Evolutionary conservation across 2,888 invertebrate genomes (phyloP), one percentile per base, ranked within the genome.

Genomic region (Eristalinus aeneus): DNA sequence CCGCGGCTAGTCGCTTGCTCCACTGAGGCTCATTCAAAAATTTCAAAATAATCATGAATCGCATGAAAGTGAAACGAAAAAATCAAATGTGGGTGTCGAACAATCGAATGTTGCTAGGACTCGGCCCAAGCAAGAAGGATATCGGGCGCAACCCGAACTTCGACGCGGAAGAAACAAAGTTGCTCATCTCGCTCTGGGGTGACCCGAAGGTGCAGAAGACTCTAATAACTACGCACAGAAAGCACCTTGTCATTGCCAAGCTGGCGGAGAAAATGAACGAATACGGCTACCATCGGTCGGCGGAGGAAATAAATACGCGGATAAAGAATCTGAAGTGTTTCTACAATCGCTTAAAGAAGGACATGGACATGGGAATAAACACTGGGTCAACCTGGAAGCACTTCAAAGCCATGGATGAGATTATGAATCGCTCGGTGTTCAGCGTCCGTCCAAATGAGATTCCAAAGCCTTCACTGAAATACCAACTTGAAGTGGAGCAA

Each of bases 281-380:
- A 88, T 93, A 94, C 88, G 94, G 94, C 65, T 94, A 94, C 90
- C 93, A 93, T 91, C 91, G 94, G 78, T 94, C 94, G 4, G 93
- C 94, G 0, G 94, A 94, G 89, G 94, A 94, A 90, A 94, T 94
- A 76, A 94, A 94, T 83, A 94, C 94, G n/a, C 92, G 94, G 74
- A 94, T 94, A 65, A 93, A 94, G 88, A 94, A 94, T 90, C 90
- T 94, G 36, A 94, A 94, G 91, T 94, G 94, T 89, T 93, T 94
- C 83, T 94, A 94, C 89, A 94, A 94, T 91, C 93, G 94, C 20
- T 93, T 94, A 80, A 94, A 94, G 90, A 93, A 94, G 89, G 93
- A 94, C 54, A 92, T 94, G 90, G 93, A 94, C 79, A 90, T 92
- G 58, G 94, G 94, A 2, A 88, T 92, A 11, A 91, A 93, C 5